Conservation (phyloP, 2,888 invertebrate species). For the Pegoplata infirma region DNA sequence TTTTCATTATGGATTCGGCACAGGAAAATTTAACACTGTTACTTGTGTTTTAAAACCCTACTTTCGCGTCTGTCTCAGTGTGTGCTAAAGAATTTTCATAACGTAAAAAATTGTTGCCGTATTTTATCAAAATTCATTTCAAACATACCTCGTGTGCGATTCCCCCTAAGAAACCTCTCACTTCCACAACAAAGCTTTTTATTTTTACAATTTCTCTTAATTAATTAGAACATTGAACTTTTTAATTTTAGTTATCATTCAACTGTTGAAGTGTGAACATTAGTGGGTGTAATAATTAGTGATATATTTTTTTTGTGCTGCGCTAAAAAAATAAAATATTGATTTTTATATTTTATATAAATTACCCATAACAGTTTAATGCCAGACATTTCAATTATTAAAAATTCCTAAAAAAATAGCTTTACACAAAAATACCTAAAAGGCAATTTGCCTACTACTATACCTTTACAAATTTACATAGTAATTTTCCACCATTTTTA, state of each 20-base stretch:
- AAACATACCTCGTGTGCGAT: no score
- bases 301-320: neutral
- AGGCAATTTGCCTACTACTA: slow-evolving; percentile 54
- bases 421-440: slow-evolving; percentile 30
- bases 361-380: slow-evolving; percentile 17
- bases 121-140: no score
- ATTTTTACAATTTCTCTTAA: neutral
- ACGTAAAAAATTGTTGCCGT: no score
- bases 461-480: slow-evolving; percentile 51
- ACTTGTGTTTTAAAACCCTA: no score
- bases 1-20: no score
- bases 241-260: neutral
- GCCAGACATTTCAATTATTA: slow-evolving; percentile 55
- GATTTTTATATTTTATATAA: slow-evolving; percentile 30
- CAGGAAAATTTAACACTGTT: no score
- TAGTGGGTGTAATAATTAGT: slow-evolving; percentile 13
- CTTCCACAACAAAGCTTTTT: neutral
- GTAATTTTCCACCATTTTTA: slow-evolving; percentile 55
- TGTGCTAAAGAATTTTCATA: no score
- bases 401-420: slow-evolving; percentile 13
- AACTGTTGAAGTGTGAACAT: slow-evolving; percentile 4
- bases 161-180: no score
- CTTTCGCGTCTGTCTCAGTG: no score
- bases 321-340: slow-evolving; percentile 23
- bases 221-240: slow-evolving; percentile 44